Evolutionary conservation across 2,797 vertebrate species (phyloP).

Genomic region (Streptopelia turtur): DNA sequence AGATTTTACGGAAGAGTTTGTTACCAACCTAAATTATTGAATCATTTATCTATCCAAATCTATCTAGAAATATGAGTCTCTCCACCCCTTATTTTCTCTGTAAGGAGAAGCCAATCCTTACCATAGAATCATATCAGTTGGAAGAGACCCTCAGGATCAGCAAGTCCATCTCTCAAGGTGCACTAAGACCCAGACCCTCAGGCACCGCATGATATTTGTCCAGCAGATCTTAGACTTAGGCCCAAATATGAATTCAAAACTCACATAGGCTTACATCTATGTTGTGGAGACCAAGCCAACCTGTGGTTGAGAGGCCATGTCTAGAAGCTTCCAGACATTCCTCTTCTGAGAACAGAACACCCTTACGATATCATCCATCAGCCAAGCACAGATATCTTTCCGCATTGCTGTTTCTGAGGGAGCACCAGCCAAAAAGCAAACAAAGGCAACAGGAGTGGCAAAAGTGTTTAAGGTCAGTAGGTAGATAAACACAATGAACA

Average conservation of each 20-base stretch:
- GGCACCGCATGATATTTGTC: background rate
- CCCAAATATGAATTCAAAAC: background rate
- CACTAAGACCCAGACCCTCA: background rate
- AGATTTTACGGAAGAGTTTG: background rate
- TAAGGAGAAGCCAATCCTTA: background rate
- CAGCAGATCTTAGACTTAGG: rapidly evolving
- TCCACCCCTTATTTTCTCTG: background rate
- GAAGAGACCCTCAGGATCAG: too few relatives aligned
- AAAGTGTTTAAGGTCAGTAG: background rate
- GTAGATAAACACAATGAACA: background rate
- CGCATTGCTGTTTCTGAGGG: rapidly evolving
- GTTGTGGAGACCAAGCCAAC: background rate
- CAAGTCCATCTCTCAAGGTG: too few relatives aligned
- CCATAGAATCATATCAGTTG: too few relatives aligned
- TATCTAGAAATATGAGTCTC: background rate
- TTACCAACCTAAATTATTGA: background rate
- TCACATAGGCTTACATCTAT: background rate
- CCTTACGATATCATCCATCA: background rate
- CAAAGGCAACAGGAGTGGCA: background rate
- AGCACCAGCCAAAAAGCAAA: background rate
- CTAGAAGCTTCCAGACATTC: background rate
- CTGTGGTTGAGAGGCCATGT: background rate
- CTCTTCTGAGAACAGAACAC: background rate
- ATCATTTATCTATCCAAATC: background rate
- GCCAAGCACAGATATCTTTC: background rate